A percentile compares a stretch with the other conserved stretches of the same genome.
Evolutionary conservation across 2,113 vertebrate genomes (phyloP).

Genomic region (Copsychus sechellarum): DNA sequence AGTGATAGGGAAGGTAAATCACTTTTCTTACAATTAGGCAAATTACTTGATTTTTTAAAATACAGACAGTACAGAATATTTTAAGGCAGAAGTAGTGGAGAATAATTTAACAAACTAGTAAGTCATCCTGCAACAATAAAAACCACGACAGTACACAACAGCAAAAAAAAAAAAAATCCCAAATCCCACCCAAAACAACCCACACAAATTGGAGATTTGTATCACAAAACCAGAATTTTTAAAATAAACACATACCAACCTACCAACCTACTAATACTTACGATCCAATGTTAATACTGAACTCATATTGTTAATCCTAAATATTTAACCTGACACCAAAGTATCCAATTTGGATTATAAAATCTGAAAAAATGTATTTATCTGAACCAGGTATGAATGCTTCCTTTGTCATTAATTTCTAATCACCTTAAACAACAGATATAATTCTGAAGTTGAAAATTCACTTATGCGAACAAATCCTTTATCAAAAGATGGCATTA

Average conservation of each 20-base stretch:
- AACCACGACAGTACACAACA: not conserved
- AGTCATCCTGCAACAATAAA: not conserved
- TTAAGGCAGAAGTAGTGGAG: accelerated
- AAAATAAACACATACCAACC: not conserved
- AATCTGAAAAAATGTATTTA: not conserved
- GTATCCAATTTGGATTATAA: not conserved
- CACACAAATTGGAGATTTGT: not conserved
- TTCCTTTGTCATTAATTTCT: not conserved
- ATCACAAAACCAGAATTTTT: not conserved
- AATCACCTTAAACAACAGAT: not conserved
- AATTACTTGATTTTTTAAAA: not conserved
- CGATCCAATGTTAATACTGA: not conserved
- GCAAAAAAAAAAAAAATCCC: not conserved
- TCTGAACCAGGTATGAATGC: not conserved
- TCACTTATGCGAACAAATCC: not conserved
- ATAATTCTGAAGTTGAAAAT: not conserved
- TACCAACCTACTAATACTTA: not conserved
- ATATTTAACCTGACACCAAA: not conserved
- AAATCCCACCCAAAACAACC: not conserved
- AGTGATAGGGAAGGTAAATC: not conserved
- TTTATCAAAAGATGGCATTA: not conserved
- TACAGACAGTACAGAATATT: not conserved
- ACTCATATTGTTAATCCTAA: not conserved
- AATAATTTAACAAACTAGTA: not conserved
- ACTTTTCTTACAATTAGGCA: not conserved